A percentile compares a stretch with the other conserved stretches of the same genome.
These are phyloP conservation scores for Pogonomyrmex barbatus DNA, from an alignment of 1,140 invertebrate genomes.

Conservation along the genomic window DNA sequence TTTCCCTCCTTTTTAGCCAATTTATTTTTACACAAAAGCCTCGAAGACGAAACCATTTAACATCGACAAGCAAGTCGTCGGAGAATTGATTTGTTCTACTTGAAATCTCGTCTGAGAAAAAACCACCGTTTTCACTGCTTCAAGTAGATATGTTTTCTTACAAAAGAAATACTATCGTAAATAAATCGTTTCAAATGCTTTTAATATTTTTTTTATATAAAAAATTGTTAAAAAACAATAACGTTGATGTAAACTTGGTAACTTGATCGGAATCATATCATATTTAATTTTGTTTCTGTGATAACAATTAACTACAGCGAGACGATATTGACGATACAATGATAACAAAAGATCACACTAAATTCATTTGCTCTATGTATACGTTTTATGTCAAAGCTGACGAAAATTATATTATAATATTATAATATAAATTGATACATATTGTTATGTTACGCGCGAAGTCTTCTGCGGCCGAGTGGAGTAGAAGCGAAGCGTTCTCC, in stretches of 20 bases:
- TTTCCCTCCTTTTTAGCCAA: background rate
- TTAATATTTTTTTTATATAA: background rate
- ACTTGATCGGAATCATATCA: background rate
- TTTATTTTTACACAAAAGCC: background rate
- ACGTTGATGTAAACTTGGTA: background rate
- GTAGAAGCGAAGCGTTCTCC: no score
- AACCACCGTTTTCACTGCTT: background rate
- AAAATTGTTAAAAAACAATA: background rate
- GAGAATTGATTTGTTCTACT: constrained; percentile 7
- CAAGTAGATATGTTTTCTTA: background rate
- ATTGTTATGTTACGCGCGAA: background rate
- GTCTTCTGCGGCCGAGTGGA: no score
- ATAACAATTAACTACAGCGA: background rate
- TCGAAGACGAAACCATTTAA: background rate
- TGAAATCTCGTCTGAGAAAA: constrained; percentile 8
- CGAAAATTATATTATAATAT: background rate
- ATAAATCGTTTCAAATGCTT: background rate
- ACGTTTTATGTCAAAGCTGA: background rate
- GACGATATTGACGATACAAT: background rate
- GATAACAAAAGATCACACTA: background rate
- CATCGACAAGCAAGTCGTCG: background rate
- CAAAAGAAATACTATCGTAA: background rate
- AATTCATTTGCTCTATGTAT: background rate
- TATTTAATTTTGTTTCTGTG: background rate
- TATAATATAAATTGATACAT: background rate